A percentile compares a stretch with the other conserved stretches of the same genome.
These are phyloP conservation scores for Hippocampus barbouri DNA, from an alignment of 2,113 vertebrate species.

Conservation along the genomic window DNA sequence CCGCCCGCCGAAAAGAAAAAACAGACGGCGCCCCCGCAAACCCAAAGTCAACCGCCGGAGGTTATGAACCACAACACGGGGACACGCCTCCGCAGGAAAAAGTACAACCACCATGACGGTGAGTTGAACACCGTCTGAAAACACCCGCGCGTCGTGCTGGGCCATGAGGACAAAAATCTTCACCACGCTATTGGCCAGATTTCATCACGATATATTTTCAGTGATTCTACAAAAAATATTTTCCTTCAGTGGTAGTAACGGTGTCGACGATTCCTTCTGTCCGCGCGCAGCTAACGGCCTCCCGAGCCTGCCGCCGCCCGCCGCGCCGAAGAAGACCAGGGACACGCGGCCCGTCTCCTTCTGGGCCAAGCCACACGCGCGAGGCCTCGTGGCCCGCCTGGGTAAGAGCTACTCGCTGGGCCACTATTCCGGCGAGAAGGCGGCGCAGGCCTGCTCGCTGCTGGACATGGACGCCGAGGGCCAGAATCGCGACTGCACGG, in stretches of 20 bases:
- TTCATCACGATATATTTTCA: too few species aligned
- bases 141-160: too few species aligned
- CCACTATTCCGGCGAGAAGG: slow-evolving; percentile 60
- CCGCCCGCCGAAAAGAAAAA: slow-evolving; percentile 24
- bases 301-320: slow-evolving; percentile 42
- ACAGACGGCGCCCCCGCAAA: slow-evolving; percentile 24
- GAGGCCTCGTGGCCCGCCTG: slow-evolving; percentile 22
- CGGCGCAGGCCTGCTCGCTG: slow-evolving; percentile 73
- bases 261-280: neutral
- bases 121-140: slow-evolving; percentile 34
- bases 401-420: slow-evolving; percentile 73
- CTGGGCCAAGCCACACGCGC: slow-evolving; percentile 69
- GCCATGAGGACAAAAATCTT: too few species aligned
- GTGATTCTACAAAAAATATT: too few species aligned
- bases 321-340: slow-evolving; percentile 56
- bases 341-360: slow-evolving; percentile 58
- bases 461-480: slow-evolving; percentile 84
- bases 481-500: slow-evolving; percentile 83
- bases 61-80: slow-evolving; percentile 51
- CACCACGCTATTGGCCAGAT: too few species aligned
- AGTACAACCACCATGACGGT: slow-evolving; percentile 65
- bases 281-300: slow-evolving; percentile 59
- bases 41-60: slow-evolving; percentile 43
- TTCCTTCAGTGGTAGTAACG: too few species aligned
- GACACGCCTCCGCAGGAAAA: slow-evolving; percentile 68